These are phyloP conservation scores for Dicycla oo DNA, from an alignment of 2,888 invertebrate species.

Conservation along the genomic window DNA sequence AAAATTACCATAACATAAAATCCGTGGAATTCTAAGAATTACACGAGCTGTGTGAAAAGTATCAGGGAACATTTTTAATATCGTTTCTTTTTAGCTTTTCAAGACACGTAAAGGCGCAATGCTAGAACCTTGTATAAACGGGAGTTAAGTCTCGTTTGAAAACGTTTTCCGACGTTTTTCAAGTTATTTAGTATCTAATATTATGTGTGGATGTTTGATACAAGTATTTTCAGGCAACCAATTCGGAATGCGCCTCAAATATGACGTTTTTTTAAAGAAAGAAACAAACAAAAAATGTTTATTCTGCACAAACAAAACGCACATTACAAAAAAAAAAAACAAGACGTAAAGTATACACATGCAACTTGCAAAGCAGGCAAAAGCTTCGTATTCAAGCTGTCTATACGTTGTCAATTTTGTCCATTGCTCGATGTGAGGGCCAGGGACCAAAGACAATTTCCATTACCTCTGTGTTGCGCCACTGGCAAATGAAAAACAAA, in stretches of 20 bases:
- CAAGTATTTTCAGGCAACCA: background rate
- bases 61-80: conserved; percentile 44
- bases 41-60: conserved; percentile 40
- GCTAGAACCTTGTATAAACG: background rate
- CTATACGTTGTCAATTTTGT: too few relatives aligned
- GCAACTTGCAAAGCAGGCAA: too few relatives aligned
- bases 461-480: too few relatives aligned
- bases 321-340: too few relatives aligned
- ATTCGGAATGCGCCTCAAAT: background rate
- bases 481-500: too few relatives aligned
- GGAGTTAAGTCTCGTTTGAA: background rate
- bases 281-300: too few relatives aligned
- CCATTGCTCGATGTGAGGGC: too few relatives aligned
- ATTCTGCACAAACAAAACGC: too few relatives aligned
- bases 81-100: conserved; percentile 26
- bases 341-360: too few relatives aligned
- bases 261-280: too few relatives aligned
- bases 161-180: background rate
- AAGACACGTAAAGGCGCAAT: conserved; percentile 36
- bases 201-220: background rate
- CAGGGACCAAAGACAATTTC: too few relatives aligned
- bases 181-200: background rate
- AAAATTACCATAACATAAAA: conserved; percentile 71
- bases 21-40: conserved; percentile 42
- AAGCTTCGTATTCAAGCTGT: too few relatives aligned